phyloP scores from a whole-genome alignment of 2,797 vertebrate species.

The Emydoidea blandingii region DNA sequence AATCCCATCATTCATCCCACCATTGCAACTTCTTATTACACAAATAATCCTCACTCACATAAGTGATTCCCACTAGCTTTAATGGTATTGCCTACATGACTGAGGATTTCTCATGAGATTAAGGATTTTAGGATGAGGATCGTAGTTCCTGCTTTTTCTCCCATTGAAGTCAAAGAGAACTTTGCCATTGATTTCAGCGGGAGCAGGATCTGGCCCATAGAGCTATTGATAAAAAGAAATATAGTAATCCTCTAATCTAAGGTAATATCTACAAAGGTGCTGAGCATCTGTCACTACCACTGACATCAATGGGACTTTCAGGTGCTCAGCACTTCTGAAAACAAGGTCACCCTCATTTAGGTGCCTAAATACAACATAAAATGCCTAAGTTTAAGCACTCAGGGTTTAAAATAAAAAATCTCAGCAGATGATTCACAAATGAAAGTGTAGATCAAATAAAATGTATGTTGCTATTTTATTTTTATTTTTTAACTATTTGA shows the following conservation, averaged over 20 bases:
- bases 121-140: not conserved
- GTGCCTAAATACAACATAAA: not conserved
- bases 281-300: not conserved
- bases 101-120: not conserved
- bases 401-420: not conserved
- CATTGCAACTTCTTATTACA: not conserved
- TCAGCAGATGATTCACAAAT: not conserved
- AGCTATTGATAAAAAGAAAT: rapidly evolving
- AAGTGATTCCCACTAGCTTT: not conserved
- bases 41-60: not conserved
- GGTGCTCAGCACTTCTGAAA: not conserved
- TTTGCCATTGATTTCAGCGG: not conserved
- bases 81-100: not conserved
- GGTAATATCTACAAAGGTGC: not conserved
- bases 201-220: not conserved
- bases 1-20: not conserved
- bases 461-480: not conserved
- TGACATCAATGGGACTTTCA: not conserved
- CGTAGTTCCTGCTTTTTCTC: not conserved
- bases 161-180: not conserved
- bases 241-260: not conserved
- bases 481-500: not conserved
- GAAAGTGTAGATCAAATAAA: not conserved
- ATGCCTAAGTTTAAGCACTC: not conserved
- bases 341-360: not conserved